Conservation (phyloP, 1,140 invertebrate species). For the Leptinotarsa texana region DNA sequence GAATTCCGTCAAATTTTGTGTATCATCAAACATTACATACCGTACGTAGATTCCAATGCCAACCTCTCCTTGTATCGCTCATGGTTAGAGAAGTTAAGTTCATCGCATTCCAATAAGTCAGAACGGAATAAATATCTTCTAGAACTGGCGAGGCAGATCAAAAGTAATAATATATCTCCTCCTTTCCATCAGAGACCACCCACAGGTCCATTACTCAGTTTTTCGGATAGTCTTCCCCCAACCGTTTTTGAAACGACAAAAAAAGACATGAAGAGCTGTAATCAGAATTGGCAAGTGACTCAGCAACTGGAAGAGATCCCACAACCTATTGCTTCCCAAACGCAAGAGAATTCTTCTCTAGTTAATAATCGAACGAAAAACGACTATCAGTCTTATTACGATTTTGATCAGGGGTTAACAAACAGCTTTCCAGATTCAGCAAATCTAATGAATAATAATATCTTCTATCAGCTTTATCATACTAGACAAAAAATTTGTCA, state of each 20-base stretch:
- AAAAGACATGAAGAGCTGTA: not conserved
- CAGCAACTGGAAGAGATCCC: not conserved
- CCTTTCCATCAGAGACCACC: constrained; percentile 53
- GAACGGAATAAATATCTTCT: constrained; percentile 55
- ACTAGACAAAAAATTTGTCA: not conserved
- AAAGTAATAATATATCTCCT: constrained; percentile 45
- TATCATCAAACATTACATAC: constrained; percentile 49
- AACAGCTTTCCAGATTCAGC: not conserved
- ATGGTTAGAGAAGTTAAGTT: constrained; percentile 56
- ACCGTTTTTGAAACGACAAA: not conserved
- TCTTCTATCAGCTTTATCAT: not conserved
- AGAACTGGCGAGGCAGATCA: constrained; percentile 53
- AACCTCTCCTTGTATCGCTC: constrained; percentile 49
- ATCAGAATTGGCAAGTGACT: not conserved
- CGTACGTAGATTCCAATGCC: constrained; percentile 44
- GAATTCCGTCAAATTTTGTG: constrained; percentile 52
- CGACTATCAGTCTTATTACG: not conserved
- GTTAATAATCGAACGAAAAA: not conserved
- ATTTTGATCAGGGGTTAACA: not conserved
- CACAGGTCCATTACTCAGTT: constrained; percentile 23
- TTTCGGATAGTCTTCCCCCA: not conserved
- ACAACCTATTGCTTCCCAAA: not conserved
- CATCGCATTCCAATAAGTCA: constrained; percentile 43
- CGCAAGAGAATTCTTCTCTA: not conserved
- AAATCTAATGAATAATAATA: not conserved